Percentiles rank a stretch among this genome's conserved stretches.
Conservation (phyloP, 1,140 invertebrate species). For the Hypothenemus hampei region DNA sequence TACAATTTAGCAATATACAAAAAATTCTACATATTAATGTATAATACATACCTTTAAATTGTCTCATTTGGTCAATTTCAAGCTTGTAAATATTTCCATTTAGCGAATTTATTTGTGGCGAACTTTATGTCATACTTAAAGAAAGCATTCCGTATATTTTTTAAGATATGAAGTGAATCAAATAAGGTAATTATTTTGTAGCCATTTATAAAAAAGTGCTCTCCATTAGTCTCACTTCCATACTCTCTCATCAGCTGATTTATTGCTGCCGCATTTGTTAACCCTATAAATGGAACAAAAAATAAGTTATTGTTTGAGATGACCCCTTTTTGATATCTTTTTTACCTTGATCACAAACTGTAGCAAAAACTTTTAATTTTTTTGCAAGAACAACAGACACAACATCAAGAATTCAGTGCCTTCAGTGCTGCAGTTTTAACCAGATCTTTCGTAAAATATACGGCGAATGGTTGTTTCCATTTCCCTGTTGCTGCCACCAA, state of each 20-base stretch:
- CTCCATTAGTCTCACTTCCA: neutral
- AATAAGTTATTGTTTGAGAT: no score
- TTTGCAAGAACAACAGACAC: neutral
- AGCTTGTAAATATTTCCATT: neutral
- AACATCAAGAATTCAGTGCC: neutral
- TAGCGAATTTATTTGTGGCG: conserved; percentile 1
- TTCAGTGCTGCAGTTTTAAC: neutral
- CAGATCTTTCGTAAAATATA: neutral
- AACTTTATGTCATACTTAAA: conserved; percentile 14
- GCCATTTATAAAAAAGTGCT: conserved; percentile 6
- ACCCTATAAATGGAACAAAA: no score
- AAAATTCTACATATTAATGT: no score
- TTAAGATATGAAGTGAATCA: conserved; percentile 12
- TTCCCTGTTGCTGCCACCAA: neutral
- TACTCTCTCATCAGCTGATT: neutral
- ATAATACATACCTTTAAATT: no score
- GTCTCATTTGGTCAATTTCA: no score
- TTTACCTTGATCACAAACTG: conserved; percentile 5
- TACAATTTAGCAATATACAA: no score
- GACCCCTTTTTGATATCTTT: no score
- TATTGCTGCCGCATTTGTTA: neutral
- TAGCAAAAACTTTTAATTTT: neutral
- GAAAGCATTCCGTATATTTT: conserved; percentile 10
- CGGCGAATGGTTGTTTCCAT: neutral
- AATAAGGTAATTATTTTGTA: conserved; percentile 15